Evolutionary conservation across 2,113 vertebrate species (phyloP).

Genomic region (Coregonus clupeaformis): DNA sequence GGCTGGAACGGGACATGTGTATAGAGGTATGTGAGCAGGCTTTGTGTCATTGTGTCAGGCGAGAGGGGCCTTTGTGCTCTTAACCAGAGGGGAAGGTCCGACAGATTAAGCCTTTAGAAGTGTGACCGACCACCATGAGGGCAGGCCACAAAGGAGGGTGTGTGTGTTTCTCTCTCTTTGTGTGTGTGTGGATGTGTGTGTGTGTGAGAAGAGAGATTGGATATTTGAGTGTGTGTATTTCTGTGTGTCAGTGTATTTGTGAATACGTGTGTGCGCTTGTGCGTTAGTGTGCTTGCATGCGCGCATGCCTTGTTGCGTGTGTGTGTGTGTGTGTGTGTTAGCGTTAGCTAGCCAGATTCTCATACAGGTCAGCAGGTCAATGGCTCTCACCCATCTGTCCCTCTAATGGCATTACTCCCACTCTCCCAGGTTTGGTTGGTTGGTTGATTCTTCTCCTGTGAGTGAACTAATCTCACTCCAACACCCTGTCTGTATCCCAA

Average conservation of each 20-base stretch:
- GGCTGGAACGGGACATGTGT: constrained; percentile 66
- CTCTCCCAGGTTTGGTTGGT: constrained; percentile 52
- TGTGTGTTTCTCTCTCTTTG: background rate
- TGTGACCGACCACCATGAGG: constrained; percentile 72
- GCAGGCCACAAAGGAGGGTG: constrained; percentile 57
- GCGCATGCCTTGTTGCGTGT: constrained; percentile 61
- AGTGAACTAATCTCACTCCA: constrained; percentile 69
- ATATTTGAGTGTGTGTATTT: background rate
- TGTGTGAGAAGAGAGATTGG: background rate
- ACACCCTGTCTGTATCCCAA: constrained; percentile 30
- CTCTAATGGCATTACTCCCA: constrained; percentile 73
- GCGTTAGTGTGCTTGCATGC: background rate
- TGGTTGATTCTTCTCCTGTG: constrained; percentile 51
- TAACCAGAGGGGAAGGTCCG: constrained; percentile 73
- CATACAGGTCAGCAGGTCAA: constrained; percentile 73
- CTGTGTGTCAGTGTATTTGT: background rate
- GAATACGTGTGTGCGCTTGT: background rate
- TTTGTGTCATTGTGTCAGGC: constrained; percentile 59
- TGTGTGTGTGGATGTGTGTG: constrained; percentile 16
- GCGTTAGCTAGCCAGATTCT: constrained; percentile 65
- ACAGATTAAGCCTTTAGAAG: constrained; percentile 77
- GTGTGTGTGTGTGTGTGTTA: constrained; percentile 64
- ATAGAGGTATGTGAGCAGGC: constrained; percentile 66
- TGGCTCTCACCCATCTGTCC: constrained; percentile 76
- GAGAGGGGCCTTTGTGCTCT: constrained; percentile 71